Conservation (phyloP, 2,113 vertebrate species). For the Dicentrarchus labrax region DNA sequence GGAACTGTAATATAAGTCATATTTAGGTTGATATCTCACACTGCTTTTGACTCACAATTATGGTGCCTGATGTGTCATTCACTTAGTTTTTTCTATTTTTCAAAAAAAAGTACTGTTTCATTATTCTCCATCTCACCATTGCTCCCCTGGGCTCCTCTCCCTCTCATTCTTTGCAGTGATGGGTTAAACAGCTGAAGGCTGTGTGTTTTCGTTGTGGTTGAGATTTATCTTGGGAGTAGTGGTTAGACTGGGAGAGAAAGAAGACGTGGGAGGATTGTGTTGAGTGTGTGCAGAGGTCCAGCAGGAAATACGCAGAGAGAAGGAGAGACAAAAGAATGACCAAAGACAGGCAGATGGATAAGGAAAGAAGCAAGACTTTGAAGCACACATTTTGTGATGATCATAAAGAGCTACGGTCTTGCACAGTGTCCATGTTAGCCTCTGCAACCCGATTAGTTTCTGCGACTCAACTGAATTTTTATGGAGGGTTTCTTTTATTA, state of each 20-base stretch:
- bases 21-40: too few relatives aligned
- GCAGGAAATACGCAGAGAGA: constrained; percentile 31
- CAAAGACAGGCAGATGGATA: not conserved
- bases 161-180: constrained; percentile 10
- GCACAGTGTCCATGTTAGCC: too few relatives aligned
- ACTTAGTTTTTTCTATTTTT: not conserved
- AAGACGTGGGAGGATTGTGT: constrained; percentile 51
- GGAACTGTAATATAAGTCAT: not conserved
- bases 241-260: constrained; percentile 54
- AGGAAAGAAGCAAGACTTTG: not conserved
- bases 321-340: constrained; percentile 21
- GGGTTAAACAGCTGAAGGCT: constrained; percentile 66
- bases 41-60: not conserved
- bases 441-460: not conserved
- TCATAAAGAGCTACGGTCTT: not conserved
- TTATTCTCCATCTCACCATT: constrained; percentile 34
- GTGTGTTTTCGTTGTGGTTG: constrained; percentile 61
- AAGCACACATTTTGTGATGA: not conserved
- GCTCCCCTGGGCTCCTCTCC: constrained; percentile 57
- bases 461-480: not conserved
- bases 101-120: not conserved
- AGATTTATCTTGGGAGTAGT: constrained; percentile 58
- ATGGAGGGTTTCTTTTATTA: not conserved
- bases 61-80: not conserved
- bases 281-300: constrained; percentile 31